These are phyloP conservation scores for Melanaphis sacchari DNA, from an alignment of 1,140 invertebrate genomes.

Conservation along the genomic window DNA sequence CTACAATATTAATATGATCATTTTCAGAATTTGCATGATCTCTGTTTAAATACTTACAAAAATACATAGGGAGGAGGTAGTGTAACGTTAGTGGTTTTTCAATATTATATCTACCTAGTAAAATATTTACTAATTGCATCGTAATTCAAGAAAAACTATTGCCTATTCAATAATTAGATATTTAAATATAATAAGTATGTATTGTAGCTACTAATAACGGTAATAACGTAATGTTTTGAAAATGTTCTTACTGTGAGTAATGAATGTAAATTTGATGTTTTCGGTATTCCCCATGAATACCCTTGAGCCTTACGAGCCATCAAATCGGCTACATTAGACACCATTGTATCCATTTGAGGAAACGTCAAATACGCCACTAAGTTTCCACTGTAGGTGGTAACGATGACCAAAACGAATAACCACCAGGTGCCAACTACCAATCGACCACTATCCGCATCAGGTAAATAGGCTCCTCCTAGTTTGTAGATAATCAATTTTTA, in stretches of 20 bases:
- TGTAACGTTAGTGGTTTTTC: no score
- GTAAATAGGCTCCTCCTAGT: slow-evolving; percentile 83
- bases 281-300: slow-evolving; percentile 78
- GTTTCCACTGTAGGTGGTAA: slow-evolving; percentile 92
- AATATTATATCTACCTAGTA: no score
- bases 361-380: slow-evolving; percentile 93
- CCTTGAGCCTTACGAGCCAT: slow-evolving; percentile 68
- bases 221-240: background rate
- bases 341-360: slow-evolving; percentile 80
- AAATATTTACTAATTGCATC: no score
- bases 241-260: slow-evolving; percentile 67
- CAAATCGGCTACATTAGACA: slow-evolving; percentile 78
- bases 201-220: no score
- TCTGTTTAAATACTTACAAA: no score
- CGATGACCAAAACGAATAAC: slow-evolving; percentile 87
- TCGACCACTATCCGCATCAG: slow-evolving; percentile 85
- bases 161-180: no score
- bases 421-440: slow-evolving; percentile 90
- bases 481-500: background rate
- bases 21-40: no score
- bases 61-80: no score
- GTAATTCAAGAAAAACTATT: no score
- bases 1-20: no score
- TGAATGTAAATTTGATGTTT: slow-evolving; percentile 76
- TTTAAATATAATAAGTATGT: no score